A percentile compares a stretch with the other conserved stretches of the same genome.
These are phyloP conservation scores for Ethmia dodecea DNA, from an alignment of 2,888 invertebrate species.

Conservation along the genomic window DNA sequence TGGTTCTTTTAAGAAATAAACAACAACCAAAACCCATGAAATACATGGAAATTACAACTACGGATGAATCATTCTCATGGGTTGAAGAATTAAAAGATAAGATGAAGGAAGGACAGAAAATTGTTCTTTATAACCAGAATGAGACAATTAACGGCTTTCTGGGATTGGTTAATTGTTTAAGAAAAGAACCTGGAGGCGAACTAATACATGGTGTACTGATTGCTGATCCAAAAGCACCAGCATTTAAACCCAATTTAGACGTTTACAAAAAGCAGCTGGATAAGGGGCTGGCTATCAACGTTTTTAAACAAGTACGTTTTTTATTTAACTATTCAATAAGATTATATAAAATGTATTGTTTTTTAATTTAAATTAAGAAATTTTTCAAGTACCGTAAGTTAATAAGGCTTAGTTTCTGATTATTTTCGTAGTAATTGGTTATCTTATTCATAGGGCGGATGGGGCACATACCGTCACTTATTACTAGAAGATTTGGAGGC, in stretches of 20 bases:
- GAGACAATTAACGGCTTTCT: slow-evolving; percentile 87
- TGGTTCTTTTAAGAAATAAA: slow-evolving; percentile 73
- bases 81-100: slow-evolving; percentile 66
- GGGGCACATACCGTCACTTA: slow-evolving; percentile 91
- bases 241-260: slow-evolving; percentile 79
- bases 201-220: slow-evolving; percentile 80
- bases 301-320: slow-evolving; percentile 80
- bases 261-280: slow-evolving; percentile 82
- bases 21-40: slow-evolving; percentile 58
- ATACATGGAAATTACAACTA: slow-evolving; percentile 58
- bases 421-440: too few relatives aligned
- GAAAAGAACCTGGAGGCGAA: slow-evolving; percentile 87
- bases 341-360: too few relatives aligned
- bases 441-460: slow-evolving; percentile 68
- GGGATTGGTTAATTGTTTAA: slow-evolving; percentile 92
- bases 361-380: too few relatives aligned
- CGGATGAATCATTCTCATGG: slow-evolving; percentile 68
- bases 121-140: slow-evolving; percentile 82
- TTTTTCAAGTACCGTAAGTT: too few relatives aligned
- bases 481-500: slow-evolving; percentile 73
- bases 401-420: too few relatives aligned
- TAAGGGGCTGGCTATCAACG: slow-evolving; percentile 88
- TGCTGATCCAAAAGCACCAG: slow-evolving; percentile 79
- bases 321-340: too few relatives aligned
- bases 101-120: slow-evolving; percentile 56